These are phyloP conservation scores for Drosophila orosa DNA, from an alignment of 1,140 invertebrate species.

Conservation along the genomic window DNA sequence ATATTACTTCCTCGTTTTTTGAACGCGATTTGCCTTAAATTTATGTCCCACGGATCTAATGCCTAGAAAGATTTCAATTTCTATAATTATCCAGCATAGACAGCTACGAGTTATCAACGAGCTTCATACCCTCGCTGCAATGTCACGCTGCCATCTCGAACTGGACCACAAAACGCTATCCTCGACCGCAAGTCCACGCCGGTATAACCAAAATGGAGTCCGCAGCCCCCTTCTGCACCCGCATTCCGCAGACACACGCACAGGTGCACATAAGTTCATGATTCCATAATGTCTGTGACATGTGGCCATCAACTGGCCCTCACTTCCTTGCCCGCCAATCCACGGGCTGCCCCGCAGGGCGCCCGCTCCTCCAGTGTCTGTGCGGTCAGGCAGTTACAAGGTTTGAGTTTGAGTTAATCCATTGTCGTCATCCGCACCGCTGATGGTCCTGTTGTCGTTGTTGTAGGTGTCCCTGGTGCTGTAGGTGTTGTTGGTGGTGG, in stretches of 20 bases:
- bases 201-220: conserved; percentile 64
- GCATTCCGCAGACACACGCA: conserved; percentile 18
- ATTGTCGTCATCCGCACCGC: conserved; percentile 49
- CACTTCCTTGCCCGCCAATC: conserved; percentile 7
- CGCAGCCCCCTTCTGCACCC: neutral
- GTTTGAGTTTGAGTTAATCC: conserved; percentile 75
- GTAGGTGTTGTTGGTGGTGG: conserved; percentile 36
- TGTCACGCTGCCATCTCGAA: conserved; percentile 38
- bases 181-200: conserved; percentile 41
- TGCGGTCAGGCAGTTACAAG: conserved; percentile 72
- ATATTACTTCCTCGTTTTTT: no score
- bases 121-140: neutral
- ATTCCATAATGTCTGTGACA: conserved; percentile 80
- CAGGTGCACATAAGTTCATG: conserved; percentile 66
- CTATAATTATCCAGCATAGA: no score
- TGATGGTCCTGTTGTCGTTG: conserved; percentile 21
- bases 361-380: conserved; percentile 32
- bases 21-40: no score
- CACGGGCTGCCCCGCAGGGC: neutral
- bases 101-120: no score
- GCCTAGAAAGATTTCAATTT: no score
- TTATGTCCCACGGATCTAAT: no score
- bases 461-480: conserved; percentile 17
- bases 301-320: conserved; percentile 51
- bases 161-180: conserved; percentile 57